phyloP scores from a whole-genome alignment of 2,888 invertebrate species.

The Mongoloraphidia duomilia region DNA sequence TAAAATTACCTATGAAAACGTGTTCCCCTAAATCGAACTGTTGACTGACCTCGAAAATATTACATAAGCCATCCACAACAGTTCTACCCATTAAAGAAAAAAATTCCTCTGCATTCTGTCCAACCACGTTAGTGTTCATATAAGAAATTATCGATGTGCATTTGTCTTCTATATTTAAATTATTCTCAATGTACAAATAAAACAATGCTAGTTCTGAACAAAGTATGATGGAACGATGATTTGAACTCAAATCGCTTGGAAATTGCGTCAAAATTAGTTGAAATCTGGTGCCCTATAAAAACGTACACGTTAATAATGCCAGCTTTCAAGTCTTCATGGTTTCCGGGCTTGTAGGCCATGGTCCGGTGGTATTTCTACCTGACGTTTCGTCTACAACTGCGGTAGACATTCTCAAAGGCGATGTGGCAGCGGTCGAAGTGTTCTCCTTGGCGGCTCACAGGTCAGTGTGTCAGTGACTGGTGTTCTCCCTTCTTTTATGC shows the following conservation, averaged over 20 bases:
- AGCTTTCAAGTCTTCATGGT: too few species aligned
- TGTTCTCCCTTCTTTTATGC: too few species aligned
- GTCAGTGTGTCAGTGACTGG: too few species aligned
- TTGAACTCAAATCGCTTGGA: constrained; percentile 22
- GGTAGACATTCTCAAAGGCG: too few species aligned
- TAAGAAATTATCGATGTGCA: constrained; percentile 24
- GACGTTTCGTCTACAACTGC: too few species aligned
- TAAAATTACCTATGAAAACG: constrained; percentile 16
- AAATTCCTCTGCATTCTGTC: constrained; percentile 9
- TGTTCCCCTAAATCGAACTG: constrained; percentile 16
- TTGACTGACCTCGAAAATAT: constrained; percentile 15
- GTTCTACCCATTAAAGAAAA: constrained; percentile 9
- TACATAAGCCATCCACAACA: constrained; percentile 16
- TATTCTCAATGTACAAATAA: constrained; percentile 25
- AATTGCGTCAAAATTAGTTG: constrained; percentile 26
- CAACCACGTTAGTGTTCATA: constrained; percentile 12
- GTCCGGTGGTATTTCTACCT: too few species aligned
- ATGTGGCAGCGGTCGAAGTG: too few species aligned
- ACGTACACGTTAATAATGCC: neutral
- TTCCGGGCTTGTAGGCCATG: too few species aligned
- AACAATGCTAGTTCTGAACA: constrained; percentile 29
- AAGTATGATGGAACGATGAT: constrained; percentile 23
- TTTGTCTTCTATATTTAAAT: constrained; percentile 24
- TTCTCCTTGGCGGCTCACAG: too few species aligned
- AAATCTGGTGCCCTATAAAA: constrained; percentile 23